Conservation (phyloP, 1,140 invertebrate genomes). For the Charaxes varanes region DNA sequence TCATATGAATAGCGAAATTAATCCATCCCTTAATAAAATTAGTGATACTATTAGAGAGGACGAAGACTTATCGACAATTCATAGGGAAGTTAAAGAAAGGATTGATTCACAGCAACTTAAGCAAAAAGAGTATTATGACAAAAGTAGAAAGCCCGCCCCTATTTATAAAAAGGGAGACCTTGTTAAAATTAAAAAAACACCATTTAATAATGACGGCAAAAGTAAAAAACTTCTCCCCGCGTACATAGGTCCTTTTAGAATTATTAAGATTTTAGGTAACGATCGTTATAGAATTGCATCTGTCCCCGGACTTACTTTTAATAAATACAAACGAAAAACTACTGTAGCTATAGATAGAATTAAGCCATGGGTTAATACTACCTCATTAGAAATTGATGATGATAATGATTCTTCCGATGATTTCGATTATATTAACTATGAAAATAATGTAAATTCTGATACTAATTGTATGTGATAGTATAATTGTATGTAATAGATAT, state of each 20-base stretch:
- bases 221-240: conserved; percentile 23
- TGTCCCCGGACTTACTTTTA: conserved; percentile 15
- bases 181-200: conserved; percentile 20
- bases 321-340: conserved; percentile 17
- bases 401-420: no score
- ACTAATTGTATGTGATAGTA: no score
- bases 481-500: no score
- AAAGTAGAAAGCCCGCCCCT: conserved; percentile 9
- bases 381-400: no score
- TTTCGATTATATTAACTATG: no score
- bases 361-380: conserved; percentile 22
- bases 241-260: conserved; percentile 18
- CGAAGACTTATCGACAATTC: conserved; percentile 1
- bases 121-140: conserved; percentile 21
- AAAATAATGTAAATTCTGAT: no score
- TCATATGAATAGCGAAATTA: conserved; percentile 13
- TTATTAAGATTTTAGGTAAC: conserved; percentile 17
- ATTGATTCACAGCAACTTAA: conserved; percentile 11
- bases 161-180: conserved; percentile 17
- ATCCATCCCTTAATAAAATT: conserved; percentile 19
- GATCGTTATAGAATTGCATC: conserved; percentile 18
- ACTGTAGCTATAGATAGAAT: conserved; percentile 19
- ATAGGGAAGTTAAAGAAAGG: conserved; percentile 13
- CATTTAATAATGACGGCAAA: conserved; percentile 22
- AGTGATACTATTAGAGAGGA: background rate